Evolutionary conservation across 2,797 vertebrate species (phyloP), one percentile per base, ranked within the genome.

Genomic region (Lutjanus argentimaculatus): DNA sequence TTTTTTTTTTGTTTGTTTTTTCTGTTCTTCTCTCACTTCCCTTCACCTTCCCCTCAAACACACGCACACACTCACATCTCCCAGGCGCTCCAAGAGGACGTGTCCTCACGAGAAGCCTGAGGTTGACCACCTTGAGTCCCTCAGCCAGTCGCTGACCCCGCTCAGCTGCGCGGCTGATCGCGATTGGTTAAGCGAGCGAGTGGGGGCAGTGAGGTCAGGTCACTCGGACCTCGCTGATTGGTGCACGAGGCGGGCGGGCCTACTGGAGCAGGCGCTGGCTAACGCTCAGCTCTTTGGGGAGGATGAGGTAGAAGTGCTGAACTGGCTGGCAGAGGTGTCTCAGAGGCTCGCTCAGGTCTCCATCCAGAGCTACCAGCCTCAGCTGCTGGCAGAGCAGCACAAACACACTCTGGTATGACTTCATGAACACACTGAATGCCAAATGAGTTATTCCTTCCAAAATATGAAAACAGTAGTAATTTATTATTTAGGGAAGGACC

Each of bases 291-390:
- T 99, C 82, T 99, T 99, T 91, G 98, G 98, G 90, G 98, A 99
- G 95, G 98, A 99, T 30, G 98, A 99, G 95, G 98, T 99, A 85
- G 98, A 99, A 95, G 98, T 99, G 94, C 97, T 99, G 94, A 99
- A 99, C 96, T 99, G 98, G 98, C 95, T 99, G 95, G 97, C 97
- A 3, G 98, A 99, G 95, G 97, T 97, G 86, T 97, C 97, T 93
- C 98, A 99, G 96, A 97, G 98, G 48, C 97, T 99, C 89, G 81
- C 92, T 88, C 96, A 96, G 91, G 97, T 98, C 84, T 96, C 96
- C 40, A 79, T 99, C 84, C 97, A 97, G 94, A 97, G 96, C 96
- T 98, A 96, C 96, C 97, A 93, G 94, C 96, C 94, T 78, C 96
- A 97, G 87, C 92, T 96, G 93, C 96, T 99, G 92, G 95, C 96